Evolutionary conservation across 2,113 vertebrate genomes (phyloP).

Genomic region (Cairina moschata): DNA sequence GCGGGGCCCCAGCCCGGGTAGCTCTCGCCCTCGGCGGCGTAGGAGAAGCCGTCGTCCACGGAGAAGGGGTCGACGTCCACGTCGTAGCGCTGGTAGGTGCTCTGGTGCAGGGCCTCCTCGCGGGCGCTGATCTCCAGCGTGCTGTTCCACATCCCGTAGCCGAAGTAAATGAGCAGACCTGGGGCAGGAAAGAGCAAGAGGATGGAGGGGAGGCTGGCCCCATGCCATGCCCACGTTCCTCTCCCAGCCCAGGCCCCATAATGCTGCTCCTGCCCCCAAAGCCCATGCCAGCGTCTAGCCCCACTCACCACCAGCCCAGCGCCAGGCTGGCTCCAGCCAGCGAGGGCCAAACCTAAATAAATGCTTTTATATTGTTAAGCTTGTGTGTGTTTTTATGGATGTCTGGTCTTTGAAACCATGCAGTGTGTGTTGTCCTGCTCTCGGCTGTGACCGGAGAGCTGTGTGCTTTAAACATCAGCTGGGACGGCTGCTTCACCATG

Average conservation of each 20-base stretch:
- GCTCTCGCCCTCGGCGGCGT: slow-evolving; percentile 74
- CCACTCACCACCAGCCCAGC: accelerated
- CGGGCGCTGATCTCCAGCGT: slow-evolving; percentile 89
- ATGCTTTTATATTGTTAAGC: neutral
- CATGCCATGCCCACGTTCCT: neutral
- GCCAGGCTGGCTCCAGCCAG: neutral
- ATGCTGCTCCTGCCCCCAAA: neutral
- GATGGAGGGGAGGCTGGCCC: neutral
- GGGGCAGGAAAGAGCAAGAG: neutral
- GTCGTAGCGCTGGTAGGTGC: slow-evolving; percentile 94
- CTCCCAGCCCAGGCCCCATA: too few species aligned
- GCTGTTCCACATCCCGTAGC: slow-evolving; percentile 98
- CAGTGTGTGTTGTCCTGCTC: neutral
- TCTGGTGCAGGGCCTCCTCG: slow-evolving; percentile 90
- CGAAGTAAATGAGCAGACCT: slow-evolving; percentile 95
- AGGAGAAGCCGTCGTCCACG: slow-evolving; percentile 77
- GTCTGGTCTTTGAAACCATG: neutral
- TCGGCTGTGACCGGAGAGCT: neutral
- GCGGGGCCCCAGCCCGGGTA: slow-evolving; percentile 82
- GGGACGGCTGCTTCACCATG: neutral
- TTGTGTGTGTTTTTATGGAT: neutral
- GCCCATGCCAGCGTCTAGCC: neutral
- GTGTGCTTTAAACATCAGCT: neutral
- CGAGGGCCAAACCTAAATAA: neutral
- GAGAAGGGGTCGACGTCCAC: slow-evolving; percentile 88